Evolutionary conservation across 1,140 invertebrate genomes (phyloP), one percentile per base, ranked within the genome.

Genomic region (Copidosoma floridanum): DNA sequence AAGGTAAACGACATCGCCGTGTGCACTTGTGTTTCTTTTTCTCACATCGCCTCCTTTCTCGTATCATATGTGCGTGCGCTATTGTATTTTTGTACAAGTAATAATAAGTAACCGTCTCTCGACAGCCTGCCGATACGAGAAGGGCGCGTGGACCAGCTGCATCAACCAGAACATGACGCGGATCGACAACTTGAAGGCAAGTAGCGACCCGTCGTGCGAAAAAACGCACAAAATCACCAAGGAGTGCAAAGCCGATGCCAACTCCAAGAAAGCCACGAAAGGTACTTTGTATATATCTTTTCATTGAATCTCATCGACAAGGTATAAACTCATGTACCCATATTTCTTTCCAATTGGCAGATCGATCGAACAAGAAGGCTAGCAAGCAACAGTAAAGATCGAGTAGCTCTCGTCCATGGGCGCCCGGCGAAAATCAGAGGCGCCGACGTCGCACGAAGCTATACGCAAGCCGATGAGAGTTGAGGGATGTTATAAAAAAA

Each of bases 41-140:
- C n/a, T n/a, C n/a, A n/a, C n/a, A n/a, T 37, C 32, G 14, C 32
- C 14, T 37, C 7, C 32, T 37, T 37, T 10, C 14, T 14, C 14
- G 14, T 37, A 7, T 7, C 32, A 7, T 37, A 37, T 37, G 32
- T 37, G 14, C 14, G 14, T 37, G 7, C 32, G 32, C 14, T 14
- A 7, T 37, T 14, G 32, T 37, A 14, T 14, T 37, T 37, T 10
- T 37, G 14, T 37, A 37, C 32, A 8, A 37, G 14, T 37, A n/a
- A n/a, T n/a, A n/a, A n/a, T n/a, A n/a, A n/a, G n/a, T n/a, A n/a
- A n/a, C n/a, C n/a, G n/a, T n/a, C n/a, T n/a, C n/a, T n/a, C n/a
- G n/a, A n/a, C n/a, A 90, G 88, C 86, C 51, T 91, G 89, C 74
- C 85, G 88, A 64, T 91, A 91, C 72, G 88, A 89, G 67, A 90